Evolutionary conservation across 2,797 vertebrate genomes (phyloP).

Genomic region (Sardinella longiceps): DNA sequence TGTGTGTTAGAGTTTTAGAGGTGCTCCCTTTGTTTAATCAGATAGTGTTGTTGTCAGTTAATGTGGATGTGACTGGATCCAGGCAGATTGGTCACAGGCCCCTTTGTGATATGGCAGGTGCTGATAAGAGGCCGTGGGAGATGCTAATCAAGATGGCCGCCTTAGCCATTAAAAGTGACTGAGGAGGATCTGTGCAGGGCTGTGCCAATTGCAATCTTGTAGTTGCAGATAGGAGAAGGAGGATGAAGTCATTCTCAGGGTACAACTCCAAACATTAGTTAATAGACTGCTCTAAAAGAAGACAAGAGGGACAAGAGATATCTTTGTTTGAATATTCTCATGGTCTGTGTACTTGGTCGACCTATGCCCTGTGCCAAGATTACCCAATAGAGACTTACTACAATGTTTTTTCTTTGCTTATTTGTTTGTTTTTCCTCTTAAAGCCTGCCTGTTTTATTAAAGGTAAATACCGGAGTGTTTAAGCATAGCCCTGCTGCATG

Average conservation of each 20-base stretch:
- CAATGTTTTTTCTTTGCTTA: background rate
- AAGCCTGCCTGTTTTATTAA: background rate
- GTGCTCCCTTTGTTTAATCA: constrained; percentile 8
- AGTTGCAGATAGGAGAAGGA: constrained; percentile 2
- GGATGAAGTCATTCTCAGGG: background rate
- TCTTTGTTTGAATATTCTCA: constrained; percentile 8
- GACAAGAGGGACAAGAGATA: background rate
- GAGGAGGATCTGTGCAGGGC: constrained; percentile 54
- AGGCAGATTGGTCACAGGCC: constrained; percentile 61
- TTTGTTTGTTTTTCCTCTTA: background rate
- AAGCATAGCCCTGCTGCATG: too few relatives aligned
- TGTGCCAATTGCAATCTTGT: constrained; percentile 53
- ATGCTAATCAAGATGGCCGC: constrained; percentile 67
- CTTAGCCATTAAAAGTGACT: constrained; percentile 67
- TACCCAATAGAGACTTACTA: background rate
- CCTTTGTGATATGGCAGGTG: constrained; percentile 41
- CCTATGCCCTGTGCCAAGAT: background rate
- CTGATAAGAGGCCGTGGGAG: constrained; percentile 56
- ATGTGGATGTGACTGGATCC: constrained; percentile 50
- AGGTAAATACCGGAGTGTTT: too few relatives aligned
- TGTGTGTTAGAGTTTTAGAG: background rate
- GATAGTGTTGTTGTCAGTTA: constrained; percentile 17
- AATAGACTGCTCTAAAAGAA: background rate
- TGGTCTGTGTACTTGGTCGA: background rate
- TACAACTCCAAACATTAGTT: background rate